Base-by-base conservation (phyloP, 2,888 invertebrate species). In the Acrocyrtus sp. region DNA sequence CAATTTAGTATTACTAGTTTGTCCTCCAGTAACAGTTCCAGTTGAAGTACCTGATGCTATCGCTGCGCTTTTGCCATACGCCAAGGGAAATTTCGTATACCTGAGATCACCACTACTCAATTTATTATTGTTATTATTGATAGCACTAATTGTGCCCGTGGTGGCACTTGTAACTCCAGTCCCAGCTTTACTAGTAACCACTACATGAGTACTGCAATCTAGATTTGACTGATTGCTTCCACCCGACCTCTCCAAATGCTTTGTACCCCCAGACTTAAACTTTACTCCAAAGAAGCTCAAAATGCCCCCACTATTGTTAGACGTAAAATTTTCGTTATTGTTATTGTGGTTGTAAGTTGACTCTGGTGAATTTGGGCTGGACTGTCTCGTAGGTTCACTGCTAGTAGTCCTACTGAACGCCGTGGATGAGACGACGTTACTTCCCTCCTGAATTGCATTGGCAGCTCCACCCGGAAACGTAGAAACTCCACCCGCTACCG, bases 51-150 rank as follows among this genome's bases (percentile, higher is more conserved):
- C n/a, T n/a, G n/a, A n/a, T n/a, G n/a, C n/a, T n/a, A n/a, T n/a
- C n/a, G n/a, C n/a, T 15, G 50, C 21, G 56, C 45, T 70, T 63
- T 57, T 70, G 57, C 63, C 43, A 22, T 58, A 51, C 10, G 70
- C 58, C 39, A 81, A 47, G 0, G 81, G 81, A 47, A 81, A 79
- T 62, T 77, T 78, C 0, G 81, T 81, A 54, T 81, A 81, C 22
- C 80, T 73, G 51, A 65, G 63, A 65, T 70, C 68, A 51, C 68
- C 72, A 47, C 41, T 39, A 27, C 26, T 60, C 27, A 27, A 17
- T 19, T 48, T 48, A 27, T 50, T 69, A 48, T 56, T 69, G 50
- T 69, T 69, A 61, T 69, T 61, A 47, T 69, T 69, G 45, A 48
- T 24, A 47, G 10, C 54, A 47, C n/a, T 19, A 26, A 27, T 27